These are phyloP conservation scores for Copsychus sechellarum DNA, from an alignment of 2,113 vertebrate species.

Conservation along the genomic window DNA sequence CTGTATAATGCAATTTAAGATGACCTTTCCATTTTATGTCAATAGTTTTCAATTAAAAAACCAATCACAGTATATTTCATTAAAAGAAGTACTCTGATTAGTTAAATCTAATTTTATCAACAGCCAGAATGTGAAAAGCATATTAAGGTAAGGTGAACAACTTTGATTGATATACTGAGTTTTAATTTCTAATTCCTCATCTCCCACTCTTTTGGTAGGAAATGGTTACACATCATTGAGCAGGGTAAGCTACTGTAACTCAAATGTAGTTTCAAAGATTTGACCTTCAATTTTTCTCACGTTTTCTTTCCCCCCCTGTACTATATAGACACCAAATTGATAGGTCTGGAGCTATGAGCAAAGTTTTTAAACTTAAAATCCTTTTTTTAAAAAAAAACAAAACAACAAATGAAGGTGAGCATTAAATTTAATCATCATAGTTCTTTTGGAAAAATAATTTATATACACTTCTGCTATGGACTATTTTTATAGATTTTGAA, in stretches of 20 bases:
- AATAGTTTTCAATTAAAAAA: conserved; percentile 52
- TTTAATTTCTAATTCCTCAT: conserved; percentile 22
- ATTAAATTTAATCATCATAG: not conserved
- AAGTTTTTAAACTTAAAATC: not conserved
- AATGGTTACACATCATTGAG: not conserved
- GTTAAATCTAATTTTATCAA: conserved; percentile 61
- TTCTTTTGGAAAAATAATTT: not conserved
- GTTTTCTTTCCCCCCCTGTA: too few relatives aligned
- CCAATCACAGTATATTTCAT: conserved; percentile 31
- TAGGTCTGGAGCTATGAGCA: not conserved
- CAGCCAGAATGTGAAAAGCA: conserved; percentile 34
- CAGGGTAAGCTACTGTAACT: conserved; percentile 1
- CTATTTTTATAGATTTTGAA: not conserved
- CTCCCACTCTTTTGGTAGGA: conserved; percentile 2
- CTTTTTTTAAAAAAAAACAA: not conserved
- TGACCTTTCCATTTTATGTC: conserved; percentile 39
- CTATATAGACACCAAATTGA: not conserved
- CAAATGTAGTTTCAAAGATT: not conserved
- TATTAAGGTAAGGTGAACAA: conserved; percentile 23
- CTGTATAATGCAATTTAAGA: conserved; percentile 2
- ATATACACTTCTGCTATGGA: not conserved
- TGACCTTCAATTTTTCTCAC: not conserved
- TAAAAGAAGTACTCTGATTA: conserved; percentile 39
- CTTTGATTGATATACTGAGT: conserved; percentile 23
- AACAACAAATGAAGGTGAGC: not conserved